A percentile compares a stretch with the other conserved stretches of the same genome.
phyloP scores from a whole-genome alignment of 2,888 invertebrate species.

The Cephus spinipes region DNA sequence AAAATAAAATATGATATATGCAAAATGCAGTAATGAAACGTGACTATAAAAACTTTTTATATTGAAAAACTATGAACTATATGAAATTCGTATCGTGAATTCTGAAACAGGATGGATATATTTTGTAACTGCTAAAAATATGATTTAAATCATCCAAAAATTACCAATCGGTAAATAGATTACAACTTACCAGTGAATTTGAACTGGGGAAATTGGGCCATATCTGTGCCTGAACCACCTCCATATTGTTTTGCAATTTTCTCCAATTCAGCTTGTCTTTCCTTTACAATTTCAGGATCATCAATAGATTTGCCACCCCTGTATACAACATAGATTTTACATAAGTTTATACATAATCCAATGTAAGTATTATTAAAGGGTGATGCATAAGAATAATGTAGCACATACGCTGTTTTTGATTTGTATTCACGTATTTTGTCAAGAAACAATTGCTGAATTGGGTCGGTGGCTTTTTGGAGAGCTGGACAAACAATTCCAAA shows the following conservation, averaged over 20 bases:
- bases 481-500: slow-evolving; percentile 79
- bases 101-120: neutral
- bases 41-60: neutral
- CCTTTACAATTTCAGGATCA: slow-evolving; percentile 80
- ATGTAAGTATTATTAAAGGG: neutral
- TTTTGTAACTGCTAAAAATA: neutral
- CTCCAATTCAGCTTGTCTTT: slow-evolving; percentile 82
- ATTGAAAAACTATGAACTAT: neutral
- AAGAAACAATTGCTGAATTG: slow-evolving; percentile 93
- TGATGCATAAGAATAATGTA: slow-evolving; percentile 2
- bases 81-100: neutral
- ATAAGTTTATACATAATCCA: neutral
- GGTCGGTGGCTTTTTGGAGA: slow-evolving; percentile 81
- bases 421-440: slow-evolving; percentile 93
- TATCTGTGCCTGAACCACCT: slow-evolving; percentile 82
- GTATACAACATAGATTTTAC: slow-evolving; percentile 17
- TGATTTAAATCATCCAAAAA: neutral
- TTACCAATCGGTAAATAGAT: neutral
- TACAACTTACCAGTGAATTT: slow-evolving; percentile 75
- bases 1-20: slow-evolving; percentile 25
- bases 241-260: slow-evolving; percentile 83
- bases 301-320: slow-evolving; percentile 90
- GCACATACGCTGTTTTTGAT: slow-evolving; percentile 84
- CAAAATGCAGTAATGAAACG: slow-evolving; percentile 5
- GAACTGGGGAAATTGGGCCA: slow-evolving; percentile 90